Conservation (phyloP, 2,888 invertebrate species). For the Mesorhabditis spiculigera region DNA sequence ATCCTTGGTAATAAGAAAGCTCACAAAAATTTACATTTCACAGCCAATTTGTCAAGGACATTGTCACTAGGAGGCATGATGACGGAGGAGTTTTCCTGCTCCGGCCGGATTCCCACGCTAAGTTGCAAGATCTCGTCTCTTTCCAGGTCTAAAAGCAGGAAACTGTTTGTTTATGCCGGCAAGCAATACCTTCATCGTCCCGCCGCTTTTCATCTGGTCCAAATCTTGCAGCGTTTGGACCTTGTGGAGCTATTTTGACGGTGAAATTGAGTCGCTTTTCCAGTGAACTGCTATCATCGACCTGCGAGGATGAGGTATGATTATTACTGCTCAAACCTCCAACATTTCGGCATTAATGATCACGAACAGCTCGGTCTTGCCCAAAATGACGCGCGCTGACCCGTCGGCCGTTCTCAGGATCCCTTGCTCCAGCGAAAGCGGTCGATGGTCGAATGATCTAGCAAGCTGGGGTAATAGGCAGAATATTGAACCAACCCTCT, state of each 20-base stretch:
- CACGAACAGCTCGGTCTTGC: conserved; percentile 1
- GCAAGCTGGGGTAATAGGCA: background rate
- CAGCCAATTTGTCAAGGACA: no score
- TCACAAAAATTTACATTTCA: no score
- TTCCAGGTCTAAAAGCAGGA: background rate
- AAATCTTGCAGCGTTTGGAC: background rate
- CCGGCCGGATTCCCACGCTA: background rate
- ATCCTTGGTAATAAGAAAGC: background rate
- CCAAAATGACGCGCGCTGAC: background rate
- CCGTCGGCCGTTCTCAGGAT: background rate
- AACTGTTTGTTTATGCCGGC: background rate
- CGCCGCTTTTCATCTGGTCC: background rate
- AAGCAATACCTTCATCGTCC: background rate
- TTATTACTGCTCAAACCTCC: background rate
- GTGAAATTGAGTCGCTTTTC: background rate
- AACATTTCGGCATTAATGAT: background rate
- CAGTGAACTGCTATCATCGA: background rate
- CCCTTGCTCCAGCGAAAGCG: background rate
- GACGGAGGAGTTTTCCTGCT: no score
- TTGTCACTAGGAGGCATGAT: no score
- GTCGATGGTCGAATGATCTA: background rate
- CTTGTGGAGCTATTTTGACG: background rate
- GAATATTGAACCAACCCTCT: background rate
- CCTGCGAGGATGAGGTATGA: background rate
- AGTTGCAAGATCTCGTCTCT: background rate